A percentile compares a stretch with the other conserved stretches of the same genome.
Evolutionary conservation across 2,888 invertebrate genomes (phyloP).

Genomic region (Sepioteuthis lessoniana): DNA sequence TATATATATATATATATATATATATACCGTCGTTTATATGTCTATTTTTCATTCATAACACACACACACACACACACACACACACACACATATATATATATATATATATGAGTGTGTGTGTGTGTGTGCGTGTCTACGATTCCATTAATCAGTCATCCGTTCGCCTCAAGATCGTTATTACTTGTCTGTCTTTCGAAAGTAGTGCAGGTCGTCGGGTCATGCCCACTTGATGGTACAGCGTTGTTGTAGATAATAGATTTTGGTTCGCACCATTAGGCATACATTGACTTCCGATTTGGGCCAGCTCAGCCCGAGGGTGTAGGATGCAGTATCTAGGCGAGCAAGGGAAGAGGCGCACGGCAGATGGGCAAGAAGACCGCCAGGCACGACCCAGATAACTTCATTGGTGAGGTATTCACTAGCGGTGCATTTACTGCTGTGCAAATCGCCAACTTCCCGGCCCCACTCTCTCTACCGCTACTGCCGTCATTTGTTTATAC

Average conservation of each 20-base stretch:
- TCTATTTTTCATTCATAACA: too few relatives aligned
- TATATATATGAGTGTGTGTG: neutral
- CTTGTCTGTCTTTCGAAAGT: neutral
- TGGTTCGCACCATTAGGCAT: neutral
- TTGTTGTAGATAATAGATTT: slow-evolving; percentile 33
- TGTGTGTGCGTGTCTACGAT: neutral
- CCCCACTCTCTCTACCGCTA: neutral
- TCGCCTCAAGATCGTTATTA: neutral
- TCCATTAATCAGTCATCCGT: too few relatives aligned
- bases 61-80: neutral
- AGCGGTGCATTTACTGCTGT: neutral
- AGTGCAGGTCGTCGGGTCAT: neutral
- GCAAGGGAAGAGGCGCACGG: neutral
- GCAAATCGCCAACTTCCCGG: neutral
- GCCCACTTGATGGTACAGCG: neutral
- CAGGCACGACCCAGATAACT: neutral
- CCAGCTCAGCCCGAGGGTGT: neutral
- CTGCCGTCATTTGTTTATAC: neutral
- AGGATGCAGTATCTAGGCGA: neutral
- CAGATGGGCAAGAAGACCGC: neutral
- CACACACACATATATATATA: neutral
- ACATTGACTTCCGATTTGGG: neutral
- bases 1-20: slow-evolving; percentile 2
- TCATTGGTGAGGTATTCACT: neutral
- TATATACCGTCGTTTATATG: too few relatives aligned